Conservation (phyloP, 2,797 vertebrate genomes). For the Centropyge bicolor region DNA sequence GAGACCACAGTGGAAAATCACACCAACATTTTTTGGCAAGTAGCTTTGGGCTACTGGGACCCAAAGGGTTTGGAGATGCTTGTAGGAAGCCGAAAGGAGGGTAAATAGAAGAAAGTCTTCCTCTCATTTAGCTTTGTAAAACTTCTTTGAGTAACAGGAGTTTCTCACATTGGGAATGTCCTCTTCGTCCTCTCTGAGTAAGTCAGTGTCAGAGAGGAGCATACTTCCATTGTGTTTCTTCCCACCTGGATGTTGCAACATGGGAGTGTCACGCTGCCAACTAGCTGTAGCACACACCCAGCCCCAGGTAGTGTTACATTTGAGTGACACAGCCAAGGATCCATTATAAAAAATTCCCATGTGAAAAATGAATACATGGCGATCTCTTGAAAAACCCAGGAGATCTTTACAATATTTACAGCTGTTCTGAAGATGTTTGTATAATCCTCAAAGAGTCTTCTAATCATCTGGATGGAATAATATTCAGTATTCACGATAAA, state of each 20-base stretch:
- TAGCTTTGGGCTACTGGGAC: constrained; percentile 13
- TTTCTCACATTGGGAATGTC: not conserved
- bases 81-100: constrained; percentile 21
- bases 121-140: constrained; percentile 4
- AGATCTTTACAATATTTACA: not conserved
- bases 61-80: constrained; percentile 4
- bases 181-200: not conserved
- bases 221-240: not conserved
- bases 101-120: not conserved
- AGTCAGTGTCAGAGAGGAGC: not conserved
- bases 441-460: not conserved
- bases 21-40: constrained; percentile 10
- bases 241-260: not conserved
- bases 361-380: not conserved
- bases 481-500: not conserved
- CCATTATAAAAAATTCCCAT: not conserved
- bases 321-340: not conserved
- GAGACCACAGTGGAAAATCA: constrained; percentile 27
- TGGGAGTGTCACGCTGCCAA: no score
- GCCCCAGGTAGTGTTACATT: not conserved
- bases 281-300: not conserved
- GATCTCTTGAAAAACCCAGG: not conserved
- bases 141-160: not conserved
- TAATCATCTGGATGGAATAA: not conserved
- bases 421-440: not conserved